These are phyloP conservation scores for Agraylea sexmaculata DNA, from an alignment of 1,140 invertebrate genomes.

Conservation along the genomic window DNA sequence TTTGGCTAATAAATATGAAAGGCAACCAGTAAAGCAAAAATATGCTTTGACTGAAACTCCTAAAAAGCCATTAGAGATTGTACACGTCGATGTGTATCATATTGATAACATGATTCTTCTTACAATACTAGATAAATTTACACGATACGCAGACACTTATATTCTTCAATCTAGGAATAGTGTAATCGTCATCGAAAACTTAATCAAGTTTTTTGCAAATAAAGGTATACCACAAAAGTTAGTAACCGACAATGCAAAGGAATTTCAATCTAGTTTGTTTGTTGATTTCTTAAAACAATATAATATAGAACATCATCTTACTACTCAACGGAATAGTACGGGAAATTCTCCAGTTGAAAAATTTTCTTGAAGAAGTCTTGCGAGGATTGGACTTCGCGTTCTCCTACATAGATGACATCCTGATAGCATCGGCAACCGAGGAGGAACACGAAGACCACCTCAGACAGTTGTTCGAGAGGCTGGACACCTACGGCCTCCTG, in stretches of 20 bases:
- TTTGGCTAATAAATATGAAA: conserved; percentile 2
- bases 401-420: no score
- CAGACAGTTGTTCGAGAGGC: no score
- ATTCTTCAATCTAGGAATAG: background rate
- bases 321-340: background rate
- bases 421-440: no score
- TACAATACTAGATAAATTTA: conserved; percentile 2
- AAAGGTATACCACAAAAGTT: background rate
- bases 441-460: no score
- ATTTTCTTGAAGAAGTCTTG: no score
- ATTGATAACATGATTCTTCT: background rate
- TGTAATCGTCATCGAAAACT: background rate
- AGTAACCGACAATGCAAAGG: background rate
- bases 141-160: background rate
- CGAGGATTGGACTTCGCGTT: no score
- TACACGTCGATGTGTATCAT: background rate
- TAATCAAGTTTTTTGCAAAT: background rate
- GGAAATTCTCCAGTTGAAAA: conserved; percentile 4
- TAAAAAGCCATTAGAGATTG: background rate
- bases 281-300: background rate
- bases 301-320: conserved; percentile 1
- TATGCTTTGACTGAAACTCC: conserved; percentile 1
- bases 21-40: conserved; percentile 1
- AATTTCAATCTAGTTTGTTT: background rate
- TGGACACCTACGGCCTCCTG: no score